These are phyloP conservation scores for Dinomys branickii DNA, from an alignment of 2,113 vertebrate genomes.

Conservation along the genomic window DNA sequence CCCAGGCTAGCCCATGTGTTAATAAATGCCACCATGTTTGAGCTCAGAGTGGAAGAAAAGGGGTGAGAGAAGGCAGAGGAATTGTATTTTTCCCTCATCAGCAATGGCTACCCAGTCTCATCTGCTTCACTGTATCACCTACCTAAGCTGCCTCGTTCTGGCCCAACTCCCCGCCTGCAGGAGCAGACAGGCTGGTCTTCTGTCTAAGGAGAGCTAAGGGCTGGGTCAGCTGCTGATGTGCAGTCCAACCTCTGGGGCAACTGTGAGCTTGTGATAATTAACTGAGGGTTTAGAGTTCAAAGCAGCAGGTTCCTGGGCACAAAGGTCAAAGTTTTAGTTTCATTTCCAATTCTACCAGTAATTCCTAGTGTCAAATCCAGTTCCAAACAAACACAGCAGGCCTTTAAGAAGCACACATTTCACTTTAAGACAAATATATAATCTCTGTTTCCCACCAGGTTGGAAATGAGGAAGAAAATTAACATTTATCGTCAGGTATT, in stretches of 20 bases:
- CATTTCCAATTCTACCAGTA: slow-evolving; percentile 16
- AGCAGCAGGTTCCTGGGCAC: neutral
- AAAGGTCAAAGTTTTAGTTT: slow-evolving; percentile 41
- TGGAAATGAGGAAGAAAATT: neutral
- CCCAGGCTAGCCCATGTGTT: neutral
- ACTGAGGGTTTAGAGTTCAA: neutral
- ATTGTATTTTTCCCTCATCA: neutral
- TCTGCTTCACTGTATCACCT: neutral
- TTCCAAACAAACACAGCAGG: neutral
- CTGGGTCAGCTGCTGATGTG: neutral
- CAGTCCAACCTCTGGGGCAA: neutral
- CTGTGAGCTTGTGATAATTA: slow-evolving; percentile 3
- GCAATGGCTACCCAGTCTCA: neutral
- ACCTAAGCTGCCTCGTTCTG: neutral
- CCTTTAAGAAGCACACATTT: slow-evolving; percentile 31
- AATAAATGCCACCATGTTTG: neutral
- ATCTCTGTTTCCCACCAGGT: neutral
- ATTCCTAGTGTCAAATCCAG: slow-evolving; percentile 16
- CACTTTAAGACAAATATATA: slow-evolving; percentile 44
- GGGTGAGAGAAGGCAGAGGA: neutral
- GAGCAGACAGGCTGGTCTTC: neutral
- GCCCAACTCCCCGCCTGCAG: neutral
- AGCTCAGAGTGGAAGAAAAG: neutral
- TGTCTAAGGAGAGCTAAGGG: neutral
- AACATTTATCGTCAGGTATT: neutral